Evolutionary conservation across 2,888 invertebrate genomes (phyloP).

Genomic region (Tipula helvola): DNA sequence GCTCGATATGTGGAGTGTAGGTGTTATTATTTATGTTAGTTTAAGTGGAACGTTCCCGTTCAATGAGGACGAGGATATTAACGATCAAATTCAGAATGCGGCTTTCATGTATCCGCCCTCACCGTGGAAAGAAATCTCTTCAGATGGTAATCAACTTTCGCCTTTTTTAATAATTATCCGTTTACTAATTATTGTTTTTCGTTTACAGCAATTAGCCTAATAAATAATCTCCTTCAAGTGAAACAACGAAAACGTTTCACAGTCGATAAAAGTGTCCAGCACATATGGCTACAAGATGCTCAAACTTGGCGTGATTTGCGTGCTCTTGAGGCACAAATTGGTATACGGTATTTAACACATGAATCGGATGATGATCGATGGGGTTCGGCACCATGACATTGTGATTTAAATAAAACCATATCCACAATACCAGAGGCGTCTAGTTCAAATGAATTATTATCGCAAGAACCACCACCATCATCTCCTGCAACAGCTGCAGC

Average conservation of each 20-base stretch:
- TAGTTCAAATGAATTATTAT: not conserved
- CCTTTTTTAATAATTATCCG: not conserved
- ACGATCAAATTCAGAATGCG: conserved; percentile 99
- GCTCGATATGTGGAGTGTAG: conserved; percentile 99
- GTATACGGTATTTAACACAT: conserved; percentile 75
- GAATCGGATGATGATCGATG: conserved; percentile 89
- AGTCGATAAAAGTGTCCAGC: conserved; percentile 89
- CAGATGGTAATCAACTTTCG: conserved; percentile 49
- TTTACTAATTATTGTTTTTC: conserved; percentile 13
- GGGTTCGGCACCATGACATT: conserved; percentile 32
- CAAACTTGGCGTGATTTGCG: conserved; percentile 93
- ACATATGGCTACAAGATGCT: conserved; percentile 94
- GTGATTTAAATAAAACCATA: not conserved
- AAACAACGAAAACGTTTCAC: conserved; percentile 90
- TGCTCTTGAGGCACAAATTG: conserved; percentile 67
- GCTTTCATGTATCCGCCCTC: conserved; percentile 99
- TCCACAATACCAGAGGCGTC: not conserved
- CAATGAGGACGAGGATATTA: conserved; percentile 99
- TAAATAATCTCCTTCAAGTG: conserved; percentile 94
- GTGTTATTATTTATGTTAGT: conserved; percentile 97
- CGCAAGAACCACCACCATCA: not conserved
- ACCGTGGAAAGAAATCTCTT: conserved; percentile 95
- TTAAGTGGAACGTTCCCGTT: conserved; percentile 98
- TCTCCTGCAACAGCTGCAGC: conserved; percentile 22
- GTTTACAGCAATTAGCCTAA: conserved; percentile 86